A percentile compares a stretch with the other conserved stretches of the same genome.
These are phyloP conservation scores for Macrotrachela quadricornifera DNA, from an alignment of 1,140 invertebrate species.

Conservation along the genomic window DNA sequence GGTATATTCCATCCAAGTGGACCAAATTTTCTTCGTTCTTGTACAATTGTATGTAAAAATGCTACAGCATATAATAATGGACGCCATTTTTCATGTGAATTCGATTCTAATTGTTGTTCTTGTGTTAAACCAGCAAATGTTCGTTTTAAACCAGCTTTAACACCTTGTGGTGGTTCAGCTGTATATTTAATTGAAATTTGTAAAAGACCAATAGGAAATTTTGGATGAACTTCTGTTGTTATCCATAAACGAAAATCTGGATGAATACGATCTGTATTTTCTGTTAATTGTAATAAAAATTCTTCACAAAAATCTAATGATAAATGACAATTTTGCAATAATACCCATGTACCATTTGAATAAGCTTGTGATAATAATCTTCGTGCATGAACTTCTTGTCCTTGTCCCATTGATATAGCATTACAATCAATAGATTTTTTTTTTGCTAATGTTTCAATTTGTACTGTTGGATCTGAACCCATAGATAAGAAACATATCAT, in stretches of 20 bases:
- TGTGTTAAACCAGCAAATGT: constrained; percentile 70
- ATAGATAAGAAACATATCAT: constrained; percentile 78
- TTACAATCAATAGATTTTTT: constrained; percentile 55
- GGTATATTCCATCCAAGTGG: constrained; percentile 33
- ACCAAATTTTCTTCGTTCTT: constrained; percentile 31
- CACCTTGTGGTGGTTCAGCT: constrained; percentile 81
- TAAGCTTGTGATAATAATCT: constrained; percentile 62
- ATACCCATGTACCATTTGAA: constrained; percentile 55
- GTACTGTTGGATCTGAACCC: constrained; percentile 80
- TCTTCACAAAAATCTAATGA: constrained; percentile 60
- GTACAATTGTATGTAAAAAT: constrained; percentile 31
- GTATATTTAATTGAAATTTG: constrained; percentile 91
- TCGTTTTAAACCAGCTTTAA: constrained; percentile 54
- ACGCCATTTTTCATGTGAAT: constrained; percentile 46
- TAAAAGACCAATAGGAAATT: constrained; percentile 60
- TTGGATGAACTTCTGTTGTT: constrained; percentile 73
- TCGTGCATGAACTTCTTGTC: constrained; percentile 73
- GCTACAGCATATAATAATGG: constrained; percentile 37
- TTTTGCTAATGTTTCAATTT: constrained; percentile 66
- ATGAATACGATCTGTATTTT: constrained; percentile 38
- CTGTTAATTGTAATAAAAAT: neutral
- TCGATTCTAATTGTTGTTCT: constrained; percentile 71
- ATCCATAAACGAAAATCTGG: constrained; percentile 73
- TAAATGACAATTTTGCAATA: constrained; percentile 83
- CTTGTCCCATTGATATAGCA: constrained; percentile 84